A percentile compares a stretch with the other conserved stretches of the same genome.
phyloP scores from a whole-genome alignment of 2,113 vertebrate species.

The Pycnonotus jocosus region DNA sequence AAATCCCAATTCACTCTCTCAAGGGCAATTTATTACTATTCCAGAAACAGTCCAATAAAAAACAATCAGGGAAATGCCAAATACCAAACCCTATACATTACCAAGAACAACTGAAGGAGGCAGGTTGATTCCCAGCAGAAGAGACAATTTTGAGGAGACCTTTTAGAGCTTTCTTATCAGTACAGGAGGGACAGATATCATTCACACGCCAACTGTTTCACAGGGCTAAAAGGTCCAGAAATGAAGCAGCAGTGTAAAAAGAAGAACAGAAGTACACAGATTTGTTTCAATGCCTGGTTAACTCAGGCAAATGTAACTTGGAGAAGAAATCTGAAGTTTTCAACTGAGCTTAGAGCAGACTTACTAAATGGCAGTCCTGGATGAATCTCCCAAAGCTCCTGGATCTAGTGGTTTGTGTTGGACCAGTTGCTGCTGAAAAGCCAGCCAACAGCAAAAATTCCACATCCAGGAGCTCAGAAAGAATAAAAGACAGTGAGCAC shows the following conservation, averaged over 20 bases:
- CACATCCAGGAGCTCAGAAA: neutral
- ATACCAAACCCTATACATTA: neutral
- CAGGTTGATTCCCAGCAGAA: neutral
- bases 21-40: neutral
- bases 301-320: neutral
- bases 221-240: slow-evolving; percentile 30
- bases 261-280: slow-evolving; percentile 21
- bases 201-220: slow-evolving; percentile 50
- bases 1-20: neutral
- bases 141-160: neutral
- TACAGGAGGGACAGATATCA: neutral
- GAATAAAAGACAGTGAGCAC: neutral
- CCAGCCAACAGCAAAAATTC: neutral
- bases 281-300: neutral
- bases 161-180: neutral
- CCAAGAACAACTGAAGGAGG: neutral
- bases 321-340: slow-evolving; percentile 7
- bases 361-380: neutral
- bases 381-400: neutral
- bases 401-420: neutral
- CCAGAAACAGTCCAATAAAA: neutral
- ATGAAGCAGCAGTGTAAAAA: neutral
- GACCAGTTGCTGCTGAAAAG: neutral
- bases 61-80: neutral
- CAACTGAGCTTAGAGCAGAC: neutral